Percentiles rank a stretch among this genome's conserved stretches.
Conservation (phyloP, 2,113 vertebrate species). For the Naja naja region DNA sequence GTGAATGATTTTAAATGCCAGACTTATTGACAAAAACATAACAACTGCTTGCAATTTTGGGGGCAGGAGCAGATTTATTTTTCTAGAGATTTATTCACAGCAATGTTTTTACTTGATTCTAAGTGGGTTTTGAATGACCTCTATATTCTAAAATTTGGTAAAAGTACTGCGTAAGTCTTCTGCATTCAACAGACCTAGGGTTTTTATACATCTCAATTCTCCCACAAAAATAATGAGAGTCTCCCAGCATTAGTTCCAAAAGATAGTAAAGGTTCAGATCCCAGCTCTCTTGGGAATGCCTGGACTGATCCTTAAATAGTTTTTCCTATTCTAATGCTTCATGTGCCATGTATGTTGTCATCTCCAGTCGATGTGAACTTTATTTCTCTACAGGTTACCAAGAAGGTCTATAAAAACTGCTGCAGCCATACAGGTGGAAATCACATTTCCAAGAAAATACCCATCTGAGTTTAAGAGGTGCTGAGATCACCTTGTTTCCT, state of each 20-base stretch:
- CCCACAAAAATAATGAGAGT: not conserved
- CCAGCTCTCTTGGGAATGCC: not conserved
- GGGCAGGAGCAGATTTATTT: conserved; percentile 2
- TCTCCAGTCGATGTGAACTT: not conserved
- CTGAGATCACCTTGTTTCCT: not conserved
- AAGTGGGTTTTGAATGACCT: not conserved
- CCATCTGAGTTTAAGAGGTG: not conserved
- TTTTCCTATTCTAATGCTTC: not conserved
- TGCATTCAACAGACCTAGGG: accelerated
- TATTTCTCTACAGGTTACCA: not conserved
- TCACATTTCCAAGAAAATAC: not conserved
- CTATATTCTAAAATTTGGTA: accelerated
- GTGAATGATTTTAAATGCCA: not conserved
- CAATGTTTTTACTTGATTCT: not conserved
- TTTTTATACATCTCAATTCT: not conserved
- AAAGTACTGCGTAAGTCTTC: not conserved
- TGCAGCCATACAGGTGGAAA: not conserved
- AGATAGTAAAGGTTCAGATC: not conserved
- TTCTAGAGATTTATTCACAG: conserved; percentile 1
- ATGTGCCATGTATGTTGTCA: not conserved
- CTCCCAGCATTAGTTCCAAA: not conserved
- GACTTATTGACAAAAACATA: not conserved
- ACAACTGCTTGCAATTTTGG: conserved; percentile 19
- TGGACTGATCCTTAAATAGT: not conserved
- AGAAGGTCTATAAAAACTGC: not conserved